These are phyloP conservation scores for Chaetophractus vellerosus DNA, from an alignment of 2,797 vertebrate species.

Conservation along the genomic window DNA sequence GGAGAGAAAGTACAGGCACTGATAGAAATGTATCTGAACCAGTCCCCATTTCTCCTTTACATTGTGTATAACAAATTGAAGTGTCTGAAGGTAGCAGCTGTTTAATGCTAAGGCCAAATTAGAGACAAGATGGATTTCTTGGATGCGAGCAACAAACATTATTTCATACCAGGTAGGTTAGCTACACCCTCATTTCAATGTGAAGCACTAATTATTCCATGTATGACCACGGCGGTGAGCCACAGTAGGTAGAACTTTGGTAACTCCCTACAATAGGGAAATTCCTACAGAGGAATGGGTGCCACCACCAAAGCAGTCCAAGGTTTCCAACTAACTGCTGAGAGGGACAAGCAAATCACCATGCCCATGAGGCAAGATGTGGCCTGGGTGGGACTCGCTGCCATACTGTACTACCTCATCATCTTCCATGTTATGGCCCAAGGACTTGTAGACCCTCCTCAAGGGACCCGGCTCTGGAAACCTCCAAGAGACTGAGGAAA, in stretches of 20 bases:
- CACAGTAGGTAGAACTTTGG: neutral
- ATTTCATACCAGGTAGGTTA: conserved; percentile 78
- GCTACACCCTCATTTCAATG: conserved; percentile 68
- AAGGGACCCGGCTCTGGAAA: neutral
- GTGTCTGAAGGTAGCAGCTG: conserved; percentile 88
- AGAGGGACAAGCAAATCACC: neutral
- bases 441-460: neutral
- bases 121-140: conserved; percentile 83
- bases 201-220: conserved; percentile 62
- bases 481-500: neutral
- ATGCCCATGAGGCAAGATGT: neutral
- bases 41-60: conserved; percentile 84
- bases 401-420: neutral
- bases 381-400: neutral
- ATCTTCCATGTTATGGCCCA: neutral
- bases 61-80: conserved; percentile 87
- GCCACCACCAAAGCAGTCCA: neutral
- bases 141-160: conserved; percentile 61
- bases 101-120: conserved; percentile 87
- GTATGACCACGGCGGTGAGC: conserved; percentile 46
- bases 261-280: neutral
- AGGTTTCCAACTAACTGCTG: neutral
- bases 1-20: conserved; percentile 85
- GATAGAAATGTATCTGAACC: conserved; percentile 85
- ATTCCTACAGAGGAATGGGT: fast-evolving